phyloP scores from a whole-genome alignment of 1,140 invertebrate species.

The Lucilia cuprina region DNA sequence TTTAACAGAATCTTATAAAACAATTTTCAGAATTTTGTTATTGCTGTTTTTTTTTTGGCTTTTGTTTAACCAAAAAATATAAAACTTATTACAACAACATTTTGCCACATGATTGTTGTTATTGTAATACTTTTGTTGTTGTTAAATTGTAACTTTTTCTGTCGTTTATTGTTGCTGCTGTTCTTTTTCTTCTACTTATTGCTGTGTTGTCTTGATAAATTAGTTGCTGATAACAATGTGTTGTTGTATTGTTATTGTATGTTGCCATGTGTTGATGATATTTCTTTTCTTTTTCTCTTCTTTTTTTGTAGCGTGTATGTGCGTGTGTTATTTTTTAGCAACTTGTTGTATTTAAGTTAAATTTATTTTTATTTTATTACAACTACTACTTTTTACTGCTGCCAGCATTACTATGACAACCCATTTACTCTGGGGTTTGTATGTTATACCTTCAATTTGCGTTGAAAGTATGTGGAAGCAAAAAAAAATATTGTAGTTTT shows the following conservation, averaged over 20 bases:
- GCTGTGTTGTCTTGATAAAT: slow-evolving; percentile 17
- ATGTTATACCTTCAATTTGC: not conserved
- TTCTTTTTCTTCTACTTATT: not conserved
- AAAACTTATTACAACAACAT: not conserved
- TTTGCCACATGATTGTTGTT: not conserved
- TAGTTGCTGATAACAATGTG: slow-evolving; percentile 22
- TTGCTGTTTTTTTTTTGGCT: not conserved
- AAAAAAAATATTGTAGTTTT: not conserved
- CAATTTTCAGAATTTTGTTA: not conserved
- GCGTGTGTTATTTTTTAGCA: not conserved
- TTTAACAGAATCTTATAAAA: not conserved
- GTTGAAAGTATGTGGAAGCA: not conserved
- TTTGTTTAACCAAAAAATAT: not conserved
- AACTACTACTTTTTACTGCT: not conserved
- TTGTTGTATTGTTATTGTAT: not conserved
- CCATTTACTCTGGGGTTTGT: not conserved
- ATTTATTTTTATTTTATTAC: not conserved
- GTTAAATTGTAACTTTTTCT: not conserved
- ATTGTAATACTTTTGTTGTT: not conserved
- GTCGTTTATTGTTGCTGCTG: not conserved
- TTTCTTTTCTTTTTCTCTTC: not conserved
- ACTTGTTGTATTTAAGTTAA: slow-evolving; percentile 4
- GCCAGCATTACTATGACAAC: not conserved
- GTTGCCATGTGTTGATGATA: not conserved
- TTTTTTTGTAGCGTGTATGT: not conserved